phyloP scores from a whole-genome alignment of 1,140 invertebrate genomes.

The Dinothrombium tinctorium region DNA sequence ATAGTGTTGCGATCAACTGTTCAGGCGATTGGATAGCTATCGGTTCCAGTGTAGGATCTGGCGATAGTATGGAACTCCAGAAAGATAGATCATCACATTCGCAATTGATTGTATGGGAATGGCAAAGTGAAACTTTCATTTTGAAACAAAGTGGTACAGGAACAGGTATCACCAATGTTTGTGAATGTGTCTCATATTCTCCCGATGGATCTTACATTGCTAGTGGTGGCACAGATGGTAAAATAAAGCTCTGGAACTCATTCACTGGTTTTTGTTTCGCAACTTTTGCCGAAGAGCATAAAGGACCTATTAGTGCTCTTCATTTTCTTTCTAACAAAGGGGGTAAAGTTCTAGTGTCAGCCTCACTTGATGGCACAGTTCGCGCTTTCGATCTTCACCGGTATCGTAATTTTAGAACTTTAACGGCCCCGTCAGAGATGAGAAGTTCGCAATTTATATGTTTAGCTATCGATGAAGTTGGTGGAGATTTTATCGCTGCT shows the following conservation, averaged over 20 bases:
- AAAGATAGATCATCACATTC: constrained; percentile 4
- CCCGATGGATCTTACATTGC: constrained; percentile 68
- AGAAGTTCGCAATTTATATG: constrained; percentile 75
- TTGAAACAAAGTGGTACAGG: constrained; percentile 91
- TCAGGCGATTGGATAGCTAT: constrained; percentile 86
- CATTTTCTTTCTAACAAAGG: constrained; percentile 48
- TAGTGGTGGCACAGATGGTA: constrained; percentile 82
- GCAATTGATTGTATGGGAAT: constrained; percentile 90
- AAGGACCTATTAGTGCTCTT: constrained; percentile 47
- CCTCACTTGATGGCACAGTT: constrained; percentile 81
- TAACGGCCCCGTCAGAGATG: constrained; percentile 42
- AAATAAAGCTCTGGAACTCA: constrained; percentile 88
- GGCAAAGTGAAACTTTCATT: constrained; percentile 95
- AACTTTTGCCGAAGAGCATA: constrained; percentile 67
- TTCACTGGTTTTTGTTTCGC: constrained; percentile 74
- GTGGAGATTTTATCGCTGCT: constrained; percentile 72
- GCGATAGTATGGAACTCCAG: constrained; percentile 18
- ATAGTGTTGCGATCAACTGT: constrained; percentile 41
- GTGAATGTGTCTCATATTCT: constrained; percentile 67
- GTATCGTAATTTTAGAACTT: constrained; percentile 89
- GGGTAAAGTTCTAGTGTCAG: constrained; percentile 69
- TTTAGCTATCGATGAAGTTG: constrained; percentile 50
- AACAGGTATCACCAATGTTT: constrained; percentile 31
- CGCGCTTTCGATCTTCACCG: constrained; percentile 74
- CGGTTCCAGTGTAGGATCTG: constrained; percentile 37